These are phyloP conservation scores for Oppia nitens DNA, from an alignment of 1,140 invertebrate species.

Conservation along the genomic window DNA sequence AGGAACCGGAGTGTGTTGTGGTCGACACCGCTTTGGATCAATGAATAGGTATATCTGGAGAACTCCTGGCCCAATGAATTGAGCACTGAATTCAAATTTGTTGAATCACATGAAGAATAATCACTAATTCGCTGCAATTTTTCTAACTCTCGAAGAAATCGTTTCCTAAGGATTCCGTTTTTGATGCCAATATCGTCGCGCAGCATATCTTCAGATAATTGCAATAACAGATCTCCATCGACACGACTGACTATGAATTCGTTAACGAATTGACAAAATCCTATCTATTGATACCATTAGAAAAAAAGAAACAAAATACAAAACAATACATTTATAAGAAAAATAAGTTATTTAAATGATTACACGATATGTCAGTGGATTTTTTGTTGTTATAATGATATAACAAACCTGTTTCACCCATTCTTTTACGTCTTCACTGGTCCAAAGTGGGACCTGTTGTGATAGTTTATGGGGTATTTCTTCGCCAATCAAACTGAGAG, in stretches of 20 bases:
- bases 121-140: slow-evolving; percentile 92
- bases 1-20: slow-evolving; percentile 49
- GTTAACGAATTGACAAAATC: slow-evolving; percentile 62
- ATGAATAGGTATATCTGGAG: slow-evolving; percentile 88
- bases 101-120: slow-evolving; percentile 82
- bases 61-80: slow-evolving; percentile 72
- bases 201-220: slow-evolving; percentile 80
- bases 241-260: slow-evolving; percentile 81
- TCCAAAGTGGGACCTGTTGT: slow-evolving; percentile 96
- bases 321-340: neutral
- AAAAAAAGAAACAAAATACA: slow-evolving; percentile 15
- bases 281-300: slow-evolving; percentile 44
- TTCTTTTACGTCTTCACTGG: slow-evolving; percentile 80
- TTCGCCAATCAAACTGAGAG: slow-evolving; percentile 82
- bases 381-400: neutral
- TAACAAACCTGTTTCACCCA: slow-evolving; percentile 72
- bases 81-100: slow-evolving; percentile 77
- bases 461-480: slow-evolving; percentile 92
- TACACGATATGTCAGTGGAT: neutral
- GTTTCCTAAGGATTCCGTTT: slow-evolving; percentile 79
- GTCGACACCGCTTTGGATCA: slow-evolving; percentile 87
- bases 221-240: slow-evolving; percentile 90
- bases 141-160: slow-evolving; percentile 84
- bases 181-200: slow-evolving; percentile 75
- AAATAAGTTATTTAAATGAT: neutral